phyloP scores from a whole-genome alignment of 2,113 vertebrate genomes.

The Macrotis lagotis region DNA sequence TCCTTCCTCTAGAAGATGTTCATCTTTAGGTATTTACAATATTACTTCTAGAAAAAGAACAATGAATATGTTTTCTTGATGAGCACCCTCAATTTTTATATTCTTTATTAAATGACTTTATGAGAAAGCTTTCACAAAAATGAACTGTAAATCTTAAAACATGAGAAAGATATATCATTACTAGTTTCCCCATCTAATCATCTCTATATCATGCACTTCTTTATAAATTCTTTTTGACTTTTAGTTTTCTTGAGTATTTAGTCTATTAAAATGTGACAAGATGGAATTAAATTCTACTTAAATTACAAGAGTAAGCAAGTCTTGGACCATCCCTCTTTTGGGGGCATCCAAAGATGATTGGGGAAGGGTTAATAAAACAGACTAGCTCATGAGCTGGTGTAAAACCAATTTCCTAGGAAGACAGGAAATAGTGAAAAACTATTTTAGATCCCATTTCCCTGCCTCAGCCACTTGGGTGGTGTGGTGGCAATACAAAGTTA shows the following conservation, averaged over 20 bases:
- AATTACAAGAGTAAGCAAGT: background rate
- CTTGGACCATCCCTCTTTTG: background rate
- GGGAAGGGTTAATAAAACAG: constrained; percentile 33
- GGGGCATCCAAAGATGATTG: background rate
- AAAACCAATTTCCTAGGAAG: constrained; percentile 58
- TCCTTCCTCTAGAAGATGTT: background rate
- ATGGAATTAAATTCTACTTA: background rate
- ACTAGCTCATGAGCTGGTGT: constrained; percentile 16
- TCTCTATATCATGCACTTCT: background rate
- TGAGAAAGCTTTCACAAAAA: background rate
- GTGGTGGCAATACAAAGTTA: constrained; percentile 44
- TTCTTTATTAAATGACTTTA: constrained; percentile 4
- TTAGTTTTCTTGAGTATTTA: constrained; percentile 6
- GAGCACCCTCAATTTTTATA: background rate
- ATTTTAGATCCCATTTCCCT: constrained; percentile 63
- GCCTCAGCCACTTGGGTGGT: constrained; percentile 57
- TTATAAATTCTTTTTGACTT: background rate
- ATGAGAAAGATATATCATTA: background rate
- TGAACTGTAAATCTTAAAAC: background rate
- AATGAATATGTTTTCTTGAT: background rate
- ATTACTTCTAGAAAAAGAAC: constrained; percentile 25
- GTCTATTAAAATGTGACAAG: constrained; percentile 25
- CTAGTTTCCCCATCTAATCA: background rate
- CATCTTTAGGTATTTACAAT: background rate
- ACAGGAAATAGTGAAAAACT: constrained; percentile 59